A percentile compares a stretch with the other conserved stretches of the same genome.
Conservation (phyloP, 2,797 vertebrate genomes). For the Sebastes nivosus region DNA sequence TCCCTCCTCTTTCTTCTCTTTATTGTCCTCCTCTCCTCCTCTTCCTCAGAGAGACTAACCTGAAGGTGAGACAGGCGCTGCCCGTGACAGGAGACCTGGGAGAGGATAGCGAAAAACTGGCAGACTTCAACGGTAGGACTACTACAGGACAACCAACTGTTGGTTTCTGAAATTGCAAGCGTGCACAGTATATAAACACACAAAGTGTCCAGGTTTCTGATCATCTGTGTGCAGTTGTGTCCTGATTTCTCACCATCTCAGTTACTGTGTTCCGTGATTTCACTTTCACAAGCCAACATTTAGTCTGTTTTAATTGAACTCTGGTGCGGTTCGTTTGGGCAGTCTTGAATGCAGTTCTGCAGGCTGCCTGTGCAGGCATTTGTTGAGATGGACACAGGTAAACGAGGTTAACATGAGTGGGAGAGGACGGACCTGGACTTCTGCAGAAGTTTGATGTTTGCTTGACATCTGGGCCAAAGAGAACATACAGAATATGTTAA, state of each 20-base stretch:
- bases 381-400: too few relatives aligned
- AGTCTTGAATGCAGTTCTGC: too few relatives aligned
- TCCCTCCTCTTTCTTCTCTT: not conserved
- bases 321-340: too few relatives aligned
- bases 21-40: not conserved
- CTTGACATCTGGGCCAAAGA: too few relatives aligned
- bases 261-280: not conserved
- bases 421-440: too few relatives aligned
- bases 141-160: not conserved
- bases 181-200: not conserved
- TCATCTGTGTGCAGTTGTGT: not conserved
- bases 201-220: not conserved
- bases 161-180: not conserved
- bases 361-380: too few relatives aligned
- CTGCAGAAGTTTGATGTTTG: too few relatives aligned
- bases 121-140: slow-evolving; percentile 87
- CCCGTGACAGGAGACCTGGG: slow-evolving; percentile 90
- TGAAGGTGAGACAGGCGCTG: slow-evolving; percentile 94
- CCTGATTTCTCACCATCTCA: not conserved
- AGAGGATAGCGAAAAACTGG: slow-evolving; percentile 85
- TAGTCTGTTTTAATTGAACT: too few relatives aligned
- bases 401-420: too few relatives aligned
- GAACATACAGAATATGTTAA: too few relatives aligned
- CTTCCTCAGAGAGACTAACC: slow-evolving; percentile 90
- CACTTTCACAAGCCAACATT: not conserved